Conservation (phyloP, 2,888 invertebrate genomes). For the Oxyteleia sp. region DNA sequence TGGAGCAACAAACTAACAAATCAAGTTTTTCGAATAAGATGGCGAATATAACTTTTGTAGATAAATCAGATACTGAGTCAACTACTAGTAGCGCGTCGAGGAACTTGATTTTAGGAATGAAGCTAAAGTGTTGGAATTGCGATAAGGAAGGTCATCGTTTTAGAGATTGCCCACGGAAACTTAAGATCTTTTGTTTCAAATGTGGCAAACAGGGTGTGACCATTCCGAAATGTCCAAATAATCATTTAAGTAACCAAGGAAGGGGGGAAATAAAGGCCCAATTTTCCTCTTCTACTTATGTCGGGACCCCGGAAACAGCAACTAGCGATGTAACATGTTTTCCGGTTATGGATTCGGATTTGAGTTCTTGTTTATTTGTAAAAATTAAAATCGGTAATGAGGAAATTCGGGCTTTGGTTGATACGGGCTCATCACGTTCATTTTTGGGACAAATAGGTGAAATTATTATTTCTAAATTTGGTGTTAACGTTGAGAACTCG, state of each 20-base stretch:
- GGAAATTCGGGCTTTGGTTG: constrained; percentile 12
- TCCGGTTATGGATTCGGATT: constrained; percentile 40
- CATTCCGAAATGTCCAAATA: constrained; percentile 3
- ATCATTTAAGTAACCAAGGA: constrained; percentile 6
- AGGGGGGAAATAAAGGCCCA: constrained; percentile 26
- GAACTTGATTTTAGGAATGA: no score
- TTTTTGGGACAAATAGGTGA: constrained; percentile 32
- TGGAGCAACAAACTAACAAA: no score
- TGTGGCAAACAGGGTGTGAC: constrained; percentile 17
- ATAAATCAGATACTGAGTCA: no score
- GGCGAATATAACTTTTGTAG: no score
- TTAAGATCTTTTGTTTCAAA: constrained; percentile 27
- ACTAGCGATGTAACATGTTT: constrained; percentile 11
- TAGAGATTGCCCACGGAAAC: constrained; percentile 4
- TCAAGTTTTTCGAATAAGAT: no score
- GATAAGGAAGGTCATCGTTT: constrained; percentile 10
- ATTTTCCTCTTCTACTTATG: neutral
- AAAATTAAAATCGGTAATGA: neutral
- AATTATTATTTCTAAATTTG: no score
- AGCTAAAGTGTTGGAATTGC: constrained; percentile 44
- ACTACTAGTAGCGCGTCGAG: neutral
- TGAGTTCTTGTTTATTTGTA: constrained; percentile 19
- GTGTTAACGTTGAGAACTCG: neutral
- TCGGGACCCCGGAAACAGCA: constrained; percentile 24
- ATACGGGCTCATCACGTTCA: constrained; percentile 43